Evolutionary conservation across 2,888 invertebrate species (phyloP).

Genomic region (Megastigmus dorsalis): DNA sequence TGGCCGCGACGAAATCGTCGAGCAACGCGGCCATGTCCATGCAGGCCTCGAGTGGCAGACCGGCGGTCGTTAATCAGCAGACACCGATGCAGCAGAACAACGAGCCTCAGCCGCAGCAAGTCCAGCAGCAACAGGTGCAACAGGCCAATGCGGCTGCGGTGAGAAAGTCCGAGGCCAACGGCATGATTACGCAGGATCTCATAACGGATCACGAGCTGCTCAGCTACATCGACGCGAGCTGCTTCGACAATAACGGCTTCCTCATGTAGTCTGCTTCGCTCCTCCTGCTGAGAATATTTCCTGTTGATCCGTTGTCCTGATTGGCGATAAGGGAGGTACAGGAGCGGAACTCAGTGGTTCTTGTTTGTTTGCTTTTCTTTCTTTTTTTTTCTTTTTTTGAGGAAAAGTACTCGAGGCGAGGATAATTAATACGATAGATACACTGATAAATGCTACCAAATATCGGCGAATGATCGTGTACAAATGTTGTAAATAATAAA

Average conservation of each 20-base stretch:
- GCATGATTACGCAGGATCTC: slow-evolving; percentile 82
- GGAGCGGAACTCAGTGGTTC: slow-evolving; percentile 49
- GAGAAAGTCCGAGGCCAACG: slow-evolving; percentile 73
- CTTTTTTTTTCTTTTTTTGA: too few relatives aligned
- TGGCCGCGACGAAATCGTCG: slow-evolving; percentile 67
- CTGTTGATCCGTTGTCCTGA: slow-evolving; percentile 2
- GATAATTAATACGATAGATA: too few relatives aligned
- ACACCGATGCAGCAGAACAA: slow-evolving; percentile 77
- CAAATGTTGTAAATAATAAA: slow-evolving; percentile 25
- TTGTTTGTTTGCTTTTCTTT: too few relatives aligned
- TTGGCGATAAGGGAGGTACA: slow-evolving; percentile 34
- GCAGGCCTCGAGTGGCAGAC: slow-evolving; percentile 64
- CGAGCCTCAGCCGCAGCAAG: slow-evolving; percentile 74
- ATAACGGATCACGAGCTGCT: slow-evolving; percentile 92
- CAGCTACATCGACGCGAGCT: slow-evolving; percentile 91
- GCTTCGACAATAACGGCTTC: slow-evolving; percentile 81
- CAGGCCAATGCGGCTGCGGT: slow-evolving; percentile 73
- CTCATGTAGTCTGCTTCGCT: slow-evolving; percentile 67
- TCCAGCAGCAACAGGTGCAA: slow-evolving; percentile 68
- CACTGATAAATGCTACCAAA: not conserved
- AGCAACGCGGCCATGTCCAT: slow-evolving; percentile 60
- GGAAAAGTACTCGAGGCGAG: too few relatives aligned
- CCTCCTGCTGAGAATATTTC: not conserved
- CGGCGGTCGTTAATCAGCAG: slow-evolving; percentile 62
- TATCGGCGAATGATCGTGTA: not conserved